Evolutionary conservation across 2,113 vertebrate species (phyloP), one percentile per base, ranked within the genome.

Genomic region (Neomonachus schauinslandi): DNA sequence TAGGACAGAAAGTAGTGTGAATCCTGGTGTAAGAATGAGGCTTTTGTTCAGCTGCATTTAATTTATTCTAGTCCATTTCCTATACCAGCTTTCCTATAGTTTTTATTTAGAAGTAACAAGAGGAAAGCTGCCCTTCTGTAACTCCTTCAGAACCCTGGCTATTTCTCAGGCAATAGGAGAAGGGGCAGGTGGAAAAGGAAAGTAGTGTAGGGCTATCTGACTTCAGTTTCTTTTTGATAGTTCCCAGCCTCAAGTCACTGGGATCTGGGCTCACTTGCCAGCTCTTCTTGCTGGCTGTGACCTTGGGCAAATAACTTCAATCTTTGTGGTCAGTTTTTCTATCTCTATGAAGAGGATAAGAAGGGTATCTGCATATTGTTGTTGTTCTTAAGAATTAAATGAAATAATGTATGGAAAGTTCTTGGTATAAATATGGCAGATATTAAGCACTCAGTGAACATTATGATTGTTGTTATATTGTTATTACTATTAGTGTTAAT

Each of bases 61-160:
- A 94, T 98, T 85, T 91, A 36, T 83, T 89, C 72, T 82, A 76
- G 86, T 83, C 57, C 13, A 55, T 87, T 97, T 97, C n/a, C 5
- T 39, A 9, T 59, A 67, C 21, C 57, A 36, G 14, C 19, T 53
- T 92, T 83, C 61, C 31, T 16, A 26, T 57, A 93, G 69, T 92
- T 83, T 94, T 85, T 80, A 74, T 90, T 87, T 90, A 76, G 51
- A 81, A 94, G 49, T 84, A 28, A 69, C 74, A 87, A 69, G 91
- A 94, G 19, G 5, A 84, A 91, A 85, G n/a, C 13, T 46, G 3
- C 19, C 46, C 55, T 92, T 72, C 13, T 76, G 24, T 72, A 49
- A 42, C 49, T 42, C 22, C 33, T 81, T 71, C 53, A 63, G 61
- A 89, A 74, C 11, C 21, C 18, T 53, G 12, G 15, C 36, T 85